Evolutionary conservation across 2,888 invertebrate genomes (phyloP).

Genomic region (Mellilla xanthometata): DNA sequence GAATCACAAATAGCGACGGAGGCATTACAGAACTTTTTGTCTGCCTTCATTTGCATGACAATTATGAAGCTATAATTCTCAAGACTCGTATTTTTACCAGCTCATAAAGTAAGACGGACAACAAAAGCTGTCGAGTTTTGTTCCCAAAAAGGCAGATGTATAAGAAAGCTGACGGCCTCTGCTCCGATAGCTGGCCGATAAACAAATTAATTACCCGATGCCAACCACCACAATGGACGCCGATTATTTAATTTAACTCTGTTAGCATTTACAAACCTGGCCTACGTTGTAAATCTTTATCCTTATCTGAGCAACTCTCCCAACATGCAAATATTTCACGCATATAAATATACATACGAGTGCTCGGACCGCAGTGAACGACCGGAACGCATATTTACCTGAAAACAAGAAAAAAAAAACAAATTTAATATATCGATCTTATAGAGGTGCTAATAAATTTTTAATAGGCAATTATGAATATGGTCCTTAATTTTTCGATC

Average conservation of each 20-base stretch:
- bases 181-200: conserved; percentile 44
- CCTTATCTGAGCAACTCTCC: neutral
- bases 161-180: conserved; percentile 57
- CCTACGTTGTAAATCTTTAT: conserved; percentile 6
- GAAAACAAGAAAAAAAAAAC: conserved; percentile 40
- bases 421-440: conserved; percentile 20
- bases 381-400: conserved; percentile 46
- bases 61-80: conserved; percentile 16
- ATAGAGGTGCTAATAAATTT: conserved; percentile 16
- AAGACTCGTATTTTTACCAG: conserved; percentile 13
- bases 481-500: conserved; percentile 8
- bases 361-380: conserved; percentile 7
- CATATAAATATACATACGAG: conserved; percentile 22
- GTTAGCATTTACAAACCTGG: conserved; percentile 18
- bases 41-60: conserved; percentile 11
- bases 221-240: conserved; percentile 26
- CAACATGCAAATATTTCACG: neutral
- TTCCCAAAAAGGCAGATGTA: conserved; percentile 43
- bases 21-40: conserved; percentile 9
- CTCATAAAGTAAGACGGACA: conserved; percentile 31
- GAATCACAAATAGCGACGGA: neutral
- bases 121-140: conserved; percentile 38
- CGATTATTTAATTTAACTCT: conserved; percentile 30
- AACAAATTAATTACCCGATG: conserved; percentile 53
- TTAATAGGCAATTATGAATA: conserved; percentile 21